phyloP scores from a whole-genome alignment of 2,113 vertebrate species.

The Chaetodon trifascialis region DNA sequence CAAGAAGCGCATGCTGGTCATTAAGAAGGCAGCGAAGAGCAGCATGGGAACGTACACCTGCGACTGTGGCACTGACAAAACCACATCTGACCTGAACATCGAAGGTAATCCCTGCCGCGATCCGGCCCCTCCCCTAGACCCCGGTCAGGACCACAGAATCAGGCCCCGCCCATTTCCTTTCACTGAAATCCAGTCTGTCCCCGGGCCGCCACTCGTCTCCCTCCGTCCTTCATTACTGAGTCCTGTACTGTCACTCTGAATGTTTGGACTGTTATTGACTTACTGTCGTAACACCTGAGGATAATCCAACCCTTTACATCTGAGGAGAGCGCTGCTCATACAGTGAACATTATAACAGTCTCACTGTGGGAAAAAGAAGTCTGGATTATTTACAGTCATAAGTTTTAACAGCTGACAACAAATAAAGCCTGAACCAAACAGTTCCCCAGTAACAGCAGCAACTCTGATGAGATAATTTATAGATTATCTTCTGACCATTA shows the following conservation, averaged over 20 bases:
- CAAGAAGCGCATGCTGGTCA: conserved; percentile 89
- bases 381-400: no score
- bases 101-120: conserved; percentile 87
- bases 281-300: background rate
- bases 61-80: conserved; percentile 96
- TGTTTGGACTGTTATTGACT: conserved; percentile 6
- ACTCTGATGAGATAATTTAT: no score
- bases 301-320: conserved; percentile 34
- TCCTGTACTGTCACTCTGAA: conserved; percentile 8
- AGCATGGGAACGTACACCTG: conserved; percentile 92
- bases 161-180: background rate
- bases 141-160: conserved; percentile 13
- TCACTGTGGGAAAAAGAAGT: no score
- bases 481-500: no score
- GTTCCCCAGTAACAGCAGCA: no score
- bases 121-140: background rate
- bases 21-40: conserved; percentile 91
- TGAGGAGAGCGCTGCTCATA: no score
- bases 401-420: no score
- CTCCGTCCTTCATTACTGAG: conserved; percentile 11
- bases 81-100: conserved; percentile 92
- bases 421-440: no score
- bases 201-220: background rate
- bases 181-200: background rate
- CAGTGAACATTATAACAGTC: background rate